A percentile compares a stretch with the other conserved stretches of the same genome.
Evolutionary conservation across 2,888 invertebrate species (phyloP).

Genomic region (Polydrusus pterygomalis): DNA sequence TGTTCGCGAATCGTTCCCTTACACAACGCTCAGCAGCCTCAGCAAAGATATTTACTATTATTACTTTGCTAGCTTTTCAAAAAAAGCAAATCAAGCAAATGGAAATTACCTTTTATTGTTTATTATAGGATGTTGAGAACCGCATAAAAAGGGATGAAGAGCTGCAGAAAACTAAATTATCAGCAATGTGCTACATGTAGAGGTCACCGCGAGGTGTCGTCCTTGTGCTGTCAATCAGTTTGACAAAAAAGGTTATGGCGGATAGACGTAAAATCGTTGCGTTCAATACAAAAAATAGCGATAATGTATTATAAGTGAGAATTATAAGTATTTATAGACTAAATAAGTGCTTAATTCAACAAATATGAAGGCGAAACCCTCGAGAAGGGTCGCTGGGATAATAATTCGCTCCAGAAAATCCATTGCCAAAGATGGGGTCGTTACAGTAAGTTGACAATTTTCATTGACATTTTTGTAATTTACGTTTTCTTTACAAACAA

Average conservation of each 20-base stretch:
- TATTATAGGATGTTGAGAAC: background rate
- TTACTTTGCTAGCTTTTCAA: too few relatives aligned
- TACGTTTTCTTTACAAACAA: slow-evolving; percentile 41
- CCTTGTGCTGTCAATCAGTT: slow-evolving; percentile 16
- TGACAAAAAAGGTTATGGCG: slow-evolving; percentile 58
- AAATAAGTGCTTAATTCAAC: slow-evolving; percentile 49
- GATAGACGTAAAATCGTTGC: slow-evolving; percentile 48
- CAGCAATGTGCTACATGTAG: background rate
- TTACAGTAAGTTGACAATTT: slow-evolving; percentile 79
- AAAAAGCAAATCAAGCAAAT: too few relatives aligned
- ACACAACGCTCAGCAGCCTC: too few relatives aligned
- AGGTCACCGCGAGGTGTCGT: slow-evolving; percentile 9
- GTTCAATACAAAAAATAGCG: slow-evolving; percentile 54
- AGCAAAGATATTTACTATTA: too few relatives aligned
- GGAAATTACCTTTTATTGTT: background rate
- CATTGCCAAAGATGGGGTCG: slow-evolving; percentile 91
- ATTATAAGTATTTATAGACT: slow-evolving; percentile 24
- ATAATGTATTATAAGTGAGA: slow-evolving; percentile 60
- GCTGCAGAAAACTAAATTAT: background rate
- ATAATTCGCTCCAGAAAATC: slow-evolving; percentile 90
- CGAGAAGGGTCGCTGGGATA: slow-evolving; percentile 90
- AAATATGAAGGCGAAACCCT: slow-evolving; percentile 83
- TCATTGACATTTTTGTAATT: slow-evolving; percentile 18
- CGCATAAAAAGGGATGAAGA: too few relatives aligned
- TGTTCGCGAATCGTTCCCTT: too few relatives aligned